phyloP scores from a whole-genome alignment of 2,888 invertebrate genomes.

The Alentia gelatinosa region DNA sequence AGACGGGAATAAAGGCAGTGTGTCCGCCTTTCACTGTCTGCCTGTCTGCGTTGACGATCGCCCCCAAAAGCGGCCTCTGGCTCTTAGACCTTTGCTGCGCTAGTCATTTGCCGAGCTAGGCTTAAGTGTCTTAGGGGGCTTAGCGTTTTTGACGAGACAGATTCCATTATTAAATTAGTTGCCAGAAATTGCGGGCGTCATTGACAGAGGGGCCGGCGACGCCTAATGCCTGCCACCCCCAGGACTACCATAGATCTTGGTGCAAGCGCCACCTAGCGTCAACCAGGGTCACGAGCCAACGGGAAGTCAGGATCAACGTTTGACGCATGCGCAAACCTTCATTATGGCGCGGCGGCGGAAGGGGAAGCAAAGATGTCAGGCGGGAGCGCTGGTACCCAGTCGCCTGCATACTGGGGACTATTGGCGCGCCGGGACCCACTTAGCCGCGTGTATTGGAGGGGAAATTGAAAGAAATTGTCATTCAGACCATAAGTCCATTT shows the following conservation, averaged over 20 bases:
- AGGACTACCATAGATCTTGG: constrained; percentile 48
- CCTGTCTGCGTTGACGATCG: neutral
- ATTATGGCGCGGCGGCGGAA: constrained; percentile 37
- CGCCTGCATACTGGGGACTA: neutral
- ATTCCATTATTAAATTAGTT: constrained; percentile 54
- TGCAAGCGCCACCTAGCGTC: neutral
- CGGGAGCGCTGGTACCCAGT: neutral
- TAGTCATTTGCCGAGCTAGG: constrained; percentile 45
- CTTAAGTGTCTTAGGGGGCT: constrained; percentile 52
- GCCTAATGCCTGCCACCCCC: constrained; percentile 35
- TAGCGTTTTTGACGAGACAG: constrained; percentile 53
- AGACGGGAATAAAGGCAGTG: neutral
- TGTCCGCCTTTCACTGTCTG: neutral
- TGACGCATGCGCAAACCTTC: constrained; percentile 39
- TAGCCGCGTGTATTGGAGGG: constrained; percentile 20
- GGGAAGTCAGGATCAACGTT: constrained; percentile 53
- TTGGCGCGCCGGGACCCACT: constrained; percentile 26
- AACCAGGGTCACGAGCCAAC: constrained; percentile 12
- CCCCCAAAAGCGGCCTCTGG: constrained; percentile 45
- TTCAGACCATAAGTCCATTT: constrained; percentile 50
- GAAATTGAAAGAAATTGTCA: constrained; percentile 53
- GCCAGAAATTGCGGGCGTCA: constrained; percentile 53
- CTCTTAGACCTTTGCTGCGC: constrained; percentile 52
- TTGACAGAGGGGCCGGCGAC: constrained; percentile 24
- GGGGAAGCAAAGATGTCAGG: constrained; percentile 53